These are phyloP conservation scores for Hybos culiciformis DNA, from an alignment of 2,888 invertebrate genomes.

Conservation along the genomic window DNA sequence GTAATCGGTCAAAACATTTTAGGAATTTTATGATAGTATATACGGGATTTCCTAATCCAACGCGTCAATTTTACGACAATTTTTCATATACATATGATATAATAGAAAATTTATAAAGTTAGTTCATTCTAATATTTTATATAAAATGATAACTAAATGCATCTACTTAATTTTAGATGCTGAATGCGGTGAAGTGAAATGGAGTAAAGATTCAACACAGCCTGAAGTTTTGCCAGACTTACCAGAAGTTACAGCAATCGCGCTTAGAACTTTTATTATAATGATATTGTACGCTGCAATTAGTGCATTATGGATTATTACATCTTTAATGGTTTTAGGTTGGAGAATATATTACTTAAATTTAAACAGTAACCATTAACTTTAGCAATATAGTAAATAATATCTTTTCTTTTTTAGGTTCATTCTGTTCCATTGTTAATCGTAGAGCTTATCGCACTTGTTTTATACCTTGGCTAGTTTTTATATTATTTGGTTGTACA, in stretches of 20 bases:
- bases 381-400: too few relatives aligned
- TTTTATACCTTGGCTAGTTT: constrained; percentile 23
- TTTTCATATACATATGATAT: not conserved
- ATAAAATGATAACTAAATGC: too few relatives aligned
- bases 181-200: constrained; percentile 5
- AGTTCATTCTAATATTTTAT: too few relatives aligned
- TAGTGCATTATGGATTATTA: constrained; percentile 7
- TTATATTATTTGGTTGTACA: constrained; percentile 17
- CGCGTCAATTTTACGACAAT: not conserved
- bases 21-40: not conserved
- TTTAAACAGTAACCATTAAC: not conserved
- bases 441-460: constrained; percentile 9
- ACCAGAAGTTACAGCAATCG: constrained; percentile 7
- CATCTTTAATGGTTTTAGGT: constrained; percentile 8
- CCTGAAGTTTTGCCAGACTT: constrained; percentile 1
- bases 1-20: too few relatives aligned
- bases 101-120: too few relatives aligned
- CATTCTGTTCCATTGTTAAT: constrained; percentile 10
- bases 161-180: constrained; percentile 5
- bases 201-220: constrained; percentile 1
- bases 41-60: not conserved
- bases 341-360: not conserved
- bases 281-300: constrained; percentile 2
- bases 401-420: too few relatives aligned
- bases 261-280: not conserved